Evolutionary conservation across 2,888 invertebrate genomes (phyloP).

Genomic region (Hydrotaea diabolus): DNA sequence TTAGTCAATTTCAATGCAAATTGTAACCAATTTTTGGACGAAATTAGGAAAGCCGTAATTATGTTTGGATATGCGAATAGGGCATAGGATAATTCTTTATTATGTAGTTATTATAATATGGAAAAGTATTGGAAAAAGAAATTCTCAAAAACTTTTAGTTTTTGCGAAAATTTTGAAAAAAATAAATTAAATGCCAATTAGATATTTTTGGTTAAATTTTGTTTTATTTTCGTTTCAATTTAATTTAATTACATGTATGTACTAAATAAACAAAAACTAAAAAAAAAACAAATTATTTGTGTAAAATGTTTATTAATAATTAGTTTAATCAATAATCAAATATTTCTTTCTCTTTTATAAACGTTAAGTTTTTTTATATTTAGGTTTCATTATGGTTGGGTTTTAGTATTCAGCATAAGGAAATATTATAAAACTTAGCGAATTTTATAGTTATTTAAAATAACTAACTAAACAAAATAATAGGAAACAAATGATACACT

Average conservation of each 20-base stretch:
- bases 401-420: neutral
- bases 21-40: too few species aligned
- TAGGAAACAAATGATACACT: slow-evolving; percentile 39
- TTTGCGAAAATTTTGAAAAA: slow-evolving; percentile 36
- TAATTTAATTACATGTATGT: slow-evolving; percentile 45
- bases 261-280: slow-evolving; percentile 52
- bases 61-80: too few species aligned
- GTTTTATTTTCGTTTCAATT: slow-evolving; percentile 39
- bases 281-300: slow-evolving; percentile 37
- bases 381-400: too few species aligned
- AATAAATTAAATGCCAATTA: slow-evolving; percentile 50
- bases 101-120: too few species aligned
- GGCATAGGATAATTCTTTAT: too few species aligned
- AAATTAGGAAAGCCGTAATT: too few species aligned
- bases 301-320: slow-evolving; percentile 8
- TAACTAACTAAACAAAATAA: slow-evolving; percentile 71
- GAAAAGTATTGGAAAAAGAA: neutral
- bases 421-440: neutral
- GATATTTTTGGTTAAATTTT: slow-evolving; percentile 27
- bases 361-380: too few species aligned
- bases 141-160: neutral
- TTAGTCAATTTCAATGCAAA: too few species aligned
- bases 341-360: neutral
- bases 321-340: neutral
- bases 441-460: slow-evolving; percentile 76